These are phyloP conservation scores for Diprion similis DNA, from an alignment of 1,140 invertebrate species.

Conservation along the genomic window DNA sequence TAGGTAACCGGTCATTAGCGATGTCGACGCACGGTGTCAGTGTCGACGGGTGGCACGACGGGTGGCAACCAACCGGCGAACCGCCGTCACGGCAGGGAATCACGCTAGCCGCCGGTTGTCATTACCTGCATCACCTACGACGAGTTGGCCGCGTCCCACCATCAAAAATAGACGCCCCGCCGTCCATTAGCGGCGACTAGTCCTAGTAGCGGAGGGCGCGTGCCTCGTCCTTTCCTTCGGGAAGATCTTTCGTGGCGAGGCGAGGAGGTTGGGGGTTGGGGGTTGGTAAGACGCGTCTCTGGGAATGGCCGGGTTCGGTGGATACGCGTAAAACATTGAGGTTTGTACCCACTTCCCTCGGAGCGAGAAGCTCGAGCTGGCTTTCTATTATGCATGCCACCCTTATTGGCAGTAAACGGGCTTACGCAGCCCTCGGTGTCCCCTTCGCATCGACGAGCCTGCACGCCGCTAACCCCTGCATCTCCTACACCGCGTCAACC, in stretches of 20 bases:
- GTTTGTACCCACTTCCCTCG: not conserved
- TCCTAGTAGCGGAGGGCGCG: too few relatives aligned
- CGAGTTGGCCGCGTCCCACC: not conserved
- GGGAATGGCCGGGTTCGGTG: slow-evolving; percentile 35
- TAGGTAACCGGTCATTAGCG: slow-evolving; percentile 11
- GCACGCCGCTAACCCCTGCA: not conserved
- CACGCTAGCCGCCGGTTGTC: slow-evolving; percentile 3
- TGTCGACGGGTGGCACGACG: slow-evolving; percentile 6
- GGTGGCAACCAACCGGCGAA: not conserved
- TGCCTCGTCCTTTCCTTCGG: not conserved
- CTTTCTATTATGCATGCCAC: slow-evolving; percentile 53
- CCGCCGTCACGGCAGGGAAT: slow-evolving; percentile 11
- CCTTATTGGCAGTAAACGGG: slow-evolving; percentile 53
- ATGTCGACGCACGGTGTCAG: slow-evolving; percentile 9
- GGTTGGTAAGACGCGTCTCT: slow-evolving; percentile 22
- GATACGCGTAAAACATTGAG: not conserved
- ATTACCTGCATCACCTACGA: not conserved
- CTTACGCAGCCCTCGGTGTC: slow-evolving; percentile 25
- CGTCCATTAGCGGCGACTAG: not conserved
- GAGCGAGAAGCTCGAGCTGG: slow-evolving; percentile 9
- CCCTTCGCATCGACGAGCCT: slow-evolving; percentile 9
- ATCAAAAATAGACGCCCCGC: not conserved
- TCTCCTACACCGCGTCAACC: slow-evolving; percentile 13
- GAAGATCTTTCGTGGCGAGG: slow-evolving; percentile 10
- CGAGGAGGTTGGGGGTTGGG: too few relatives aligned